Conservation (phyloP, 2,113 vertebrate species). For the Pipa parva region DNA sequence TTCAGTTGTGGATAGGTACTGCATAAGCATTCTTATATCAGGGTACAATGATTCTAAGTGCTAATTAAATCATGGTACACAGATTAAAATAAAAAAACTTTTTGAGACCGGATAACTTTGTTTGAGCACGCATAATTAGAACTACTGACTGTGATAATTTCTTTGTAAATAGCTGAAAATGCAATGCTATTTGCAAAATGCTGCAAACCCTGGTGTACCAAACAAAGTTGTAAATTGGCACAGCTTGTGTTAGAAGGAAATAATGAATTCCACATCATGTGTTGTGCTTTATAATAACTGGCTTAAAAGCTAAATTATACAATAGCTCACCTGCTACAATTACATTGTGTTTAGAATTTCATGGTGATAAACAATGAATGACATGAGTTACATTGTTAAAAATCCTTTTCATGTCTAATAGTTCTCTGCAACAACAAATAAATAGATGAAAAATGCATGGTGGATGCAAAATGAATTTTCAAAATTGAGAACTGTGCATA, state of each 20-base stretch:
- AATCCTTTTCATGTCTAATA: no score
- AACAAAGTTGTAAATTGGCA: conserved; percentile 28
- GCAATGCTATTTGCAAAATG: conserved; percentile 6
- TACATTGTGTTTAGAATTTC: background rate
- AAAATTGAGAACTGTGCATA: no score
- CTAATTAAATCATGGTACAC: conserved; percentile 29
- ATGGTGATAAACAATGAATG: conserved; percentile 8
- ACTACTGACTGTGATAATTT: conserved; percentile 34
- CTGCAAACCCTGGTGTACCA: conserved; percentile 19
- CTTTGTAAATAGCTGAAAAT: conserved; percentile 19
- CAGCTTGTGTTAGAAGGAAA: conserved; percentile 9
- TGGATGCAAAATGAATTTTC: no score
- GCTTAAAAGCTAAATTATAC: conserved; percentile 10
- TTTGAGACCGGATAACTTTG: conserved; percentile 5
- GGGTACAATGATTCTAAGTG: conserved; percentile 19
- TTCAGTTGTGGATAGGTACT: no score
- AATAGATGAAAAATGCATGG: no score
- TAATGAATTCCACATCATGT: conserved; percentile 6
- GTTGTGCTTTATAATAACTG: conserved; percentile 16
- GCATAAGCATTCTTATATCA: conserved; percentile 18
- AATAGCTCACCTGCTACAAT: conserved; percentile 18
- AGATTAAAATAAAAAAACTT: conserved; percentile 13
- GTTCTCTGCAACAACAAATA: no score
- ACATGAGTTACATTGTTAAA: no score
- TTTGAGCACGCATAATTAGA: conserved; percentile 24